Evolutionary conservation across 2,113 vertebrate species (phyloP).

Genomic region (Hepsetus odoe): DNA sequence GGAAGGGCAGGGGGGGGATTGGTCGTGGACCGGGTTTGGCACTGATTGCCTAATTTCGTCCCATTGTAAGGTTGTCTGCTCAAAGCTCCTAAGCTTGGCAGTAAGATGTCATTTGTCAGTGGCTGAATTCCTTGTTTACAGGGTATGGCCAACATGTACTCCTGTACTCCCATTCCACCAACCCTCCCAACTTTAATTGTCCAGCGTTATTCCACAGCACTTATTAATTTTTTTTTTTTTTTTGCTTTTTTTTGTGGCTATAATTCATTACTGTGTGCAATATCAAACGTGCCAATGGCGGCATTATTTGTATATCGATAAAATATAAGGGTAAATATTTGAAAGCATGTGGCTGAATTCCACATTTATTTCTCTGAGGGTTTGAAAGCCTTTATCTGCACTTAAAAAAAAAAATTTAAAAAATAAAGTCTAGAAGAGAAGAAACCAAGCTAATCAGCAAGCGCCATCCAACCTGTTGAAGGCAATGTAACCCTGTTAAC

Average conservation of each 20-base stretch:
- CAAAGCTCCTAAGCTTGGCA: conserved; percentile 67
- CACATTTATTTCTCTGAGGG: conserved; percentile 78
- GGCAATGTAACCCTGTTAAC: conserved; percentile 22
- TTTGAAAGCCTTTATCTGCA: conserved; percentile 77
- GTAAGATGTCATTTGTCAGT: conserved; percentile 69
- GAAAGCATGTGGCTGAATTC: conserved; percentile 81
- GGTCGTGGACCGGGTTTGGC: conserved; percentile 51
- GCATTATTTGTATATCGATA: conserved; percentile 84
- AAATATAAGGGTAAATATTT: conserved; percentile 83
- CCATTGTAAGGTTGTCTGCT: conserved; percentile 56
- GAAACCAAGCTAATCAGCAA: conserved; percentile 26
- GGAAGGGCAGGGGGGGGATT: conserved; percentile 58
- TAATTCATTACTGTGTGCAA: conserved; percentile 84
- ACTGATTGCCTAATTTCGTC: conserved; percentile 50
- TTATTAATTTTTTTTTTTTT: conserved; percentile 70
- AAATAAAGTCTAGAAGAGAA: conserved; percentile 62
- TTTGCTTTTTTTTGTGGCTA: conserved; percentile 72
- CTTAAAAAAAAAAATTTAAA: conserved; percentile 62
- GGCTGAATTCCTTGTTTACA: conserved; percentile 66
- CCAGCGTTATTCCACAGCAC: conserved; percentile 78
- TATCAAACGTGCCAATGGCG: conserved; percentile 83
- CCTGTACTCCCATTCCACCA: conserved; percentile 42
- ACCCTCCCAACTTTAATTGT: conserved; percentile 61
- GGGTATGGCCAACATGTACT: conserved; percentile 75
- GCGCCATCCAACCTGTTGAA: conserved; percentile 31